phyloP scores from a whole-genome alignment of 2,888 invertebrate species.

The Clostera curtula region DNA sequence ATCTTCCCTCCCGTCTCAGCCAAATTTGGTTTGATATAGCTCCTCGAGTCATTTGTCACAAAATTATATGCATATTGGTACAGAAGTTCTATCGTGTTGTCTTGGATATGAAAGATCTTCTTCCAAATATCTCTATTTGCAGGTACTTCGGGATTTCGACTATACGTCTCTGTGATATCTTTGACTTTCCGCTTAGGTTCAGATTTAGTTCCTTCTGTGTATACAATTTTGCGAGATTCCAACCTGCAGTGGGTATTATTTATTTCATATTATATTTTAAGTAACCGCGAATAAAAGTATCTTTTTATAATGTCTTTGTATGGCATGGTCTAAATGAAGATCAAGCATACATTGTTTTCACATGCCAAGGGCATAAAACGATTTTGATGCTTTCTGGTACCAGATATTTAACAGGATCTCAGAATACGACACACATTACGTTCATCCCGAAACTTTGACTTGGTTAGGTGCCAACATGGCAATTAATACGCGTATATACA shows the following conservation, averaged over 20 bases:
- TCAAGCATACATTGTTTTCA: too few species aligned
- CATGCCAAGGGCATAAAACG: too few species aligned
- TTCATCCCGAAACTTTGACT: too few species aligned
- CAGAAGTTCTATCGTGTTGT: slow-evolving; percentile 75
- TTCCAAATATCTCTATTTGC: slow-evolving; percentile 78
- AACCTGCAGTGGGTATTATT: slow-evolving; percentile 33
- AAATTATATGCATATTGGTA: slow-evolving; percentile 79
- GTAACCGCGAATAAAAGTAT: too few species aligned
- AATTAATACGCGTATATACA: too few species aligned
- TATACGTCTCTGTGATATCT: slow-evolving; percentile 77
- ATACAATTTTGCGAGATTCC: slow-evolving; percentile 44
- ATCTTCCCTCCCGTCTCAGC: slow-evolving; percentile 82
- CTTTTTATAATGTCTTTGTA: too few species aligned
- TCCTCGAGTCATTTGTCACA: slow-evolving; percentile 77
- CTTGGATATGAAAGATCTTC: slow-evolving; percentile 77
- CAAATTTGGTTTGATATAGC: slow-evolving; percentile 80
- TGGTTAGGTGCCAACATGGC: too few species aligned
- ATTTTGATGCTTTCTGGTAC: too few species aligned
- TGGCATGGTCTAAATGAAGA: too few species aligned
- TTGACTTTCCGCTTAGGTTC: slow-evolving; percentile 50
- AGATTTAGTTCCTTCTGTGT: slow-evolving; percentile 43
- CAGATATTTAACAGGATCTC: too few species aligned
- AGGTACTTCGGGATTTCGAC: slow-evolving; percentile 69
- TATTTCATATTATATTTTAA: too few species aligned
- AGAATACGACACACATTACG: too few species aligned